Percentiles rank a stretch among this genome's conserved stretches.
Conservation (phyloP, 2,113 vertebrate species). For the Dolichotis patagonum region DNA sequence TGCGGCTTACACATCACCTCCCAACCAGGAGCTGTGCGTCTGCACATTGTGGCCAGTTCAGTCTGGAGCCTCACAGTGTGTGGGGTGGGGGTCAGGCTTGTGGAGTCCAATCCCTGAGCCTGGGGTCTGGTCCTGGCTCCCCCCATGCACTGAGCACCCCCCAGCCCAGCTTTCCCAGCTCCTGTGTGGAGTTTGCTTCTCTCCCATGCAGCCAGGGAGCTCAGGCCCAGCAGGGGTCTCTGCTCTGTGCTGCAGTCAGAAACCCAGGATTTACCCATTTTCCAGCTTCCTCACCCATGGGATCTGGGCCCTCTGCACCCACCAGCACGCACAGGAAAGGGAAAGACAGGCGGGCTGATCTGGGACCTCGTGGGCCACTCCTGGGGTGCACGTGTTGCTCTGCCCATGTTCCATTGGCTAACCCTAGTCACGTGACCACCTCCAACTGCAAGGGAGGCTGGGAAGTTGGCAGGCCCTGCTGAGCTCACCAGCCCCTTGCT, state of each 20-base stretch:
- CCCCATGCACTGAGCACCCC: too few relatives aligned
- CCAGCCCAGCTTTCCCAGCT: too few relatives aligned
- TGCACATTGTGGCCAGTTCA: neutral
- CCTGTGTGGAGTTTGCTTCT: neutral
- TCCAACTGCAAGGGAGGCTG: neutral
- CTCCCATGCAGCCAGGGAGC: neutral
- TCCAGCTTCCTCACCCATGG: neutral
- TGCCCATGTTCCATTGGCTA: neutral
- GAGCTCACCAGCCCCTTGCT: neutral
- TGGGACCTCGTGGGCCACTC: neutral
- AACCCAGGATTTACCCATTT: neutral
- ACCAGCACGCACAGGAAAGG: neutral
- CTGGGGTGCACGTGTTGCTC: neutral
- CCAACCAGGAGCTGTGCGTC: neutral
- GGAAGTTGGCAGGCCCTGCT: neutral
- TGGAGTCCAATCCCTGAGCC: neutral
- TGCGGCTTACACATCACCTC: neutral
- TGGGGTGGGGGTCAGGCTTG: neutral
- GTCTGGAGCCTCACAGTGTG: neutral
- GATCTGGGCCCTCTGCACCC: neutral
- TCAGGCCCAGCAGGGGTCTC: neutral
- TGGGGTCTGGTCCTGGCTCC: neutral
- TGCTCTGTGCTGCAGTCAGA: neutral
- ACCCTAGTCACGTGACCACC: neutral
- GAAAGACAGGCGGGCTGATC: neutral